Evolutionary conservation across 2,113 vertebrate species (phyloP).

Genomic region (Sigmodon hispidus): DNA sequence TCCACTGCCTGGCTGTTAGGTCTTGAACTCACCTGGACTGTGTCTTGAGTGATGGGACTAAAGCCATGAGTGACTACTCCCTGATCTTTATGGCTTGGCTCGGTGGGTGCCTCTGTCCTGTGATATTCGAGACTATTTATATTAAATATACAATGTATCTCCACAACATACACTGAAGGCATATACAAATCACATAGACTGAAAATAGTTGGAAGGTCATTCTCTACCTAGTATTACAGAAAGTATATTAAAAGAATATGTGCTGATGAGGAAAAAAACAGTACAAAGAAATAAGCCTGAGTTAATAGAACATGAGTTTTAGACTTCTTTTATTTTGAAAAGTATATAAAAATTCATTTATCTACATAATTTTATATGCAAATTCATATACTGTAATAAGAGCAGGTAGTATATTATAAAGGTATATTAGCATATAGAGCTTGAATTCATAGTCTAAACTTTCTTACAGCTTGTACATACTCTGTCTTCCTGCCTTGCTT

Average conservation of each 20-base stretch:
- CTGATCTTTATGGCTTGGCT: too few relatives aligned
- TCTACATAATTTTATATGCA: not conserved
- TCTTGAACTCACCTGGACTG: too few relatives aligned
- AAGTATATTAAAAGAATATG: not conserved
- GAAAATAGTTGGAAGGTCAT: not conserved
- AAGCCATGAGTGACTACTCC: too few relatives aligned
- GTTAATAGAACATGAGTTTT: not conserved
- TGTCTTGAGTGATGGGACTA: too few relatives aligned
- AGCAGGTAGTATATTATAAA: not conserved
- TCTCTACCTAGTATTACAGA: not conserved
- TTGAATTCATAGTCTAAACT: not conserved
- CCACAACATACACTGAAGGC: not conserved
- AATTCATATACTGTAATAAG: not conserved
- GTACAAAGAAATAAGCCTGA: not conserved
- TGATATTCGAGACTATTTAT: too few relatives aligned
- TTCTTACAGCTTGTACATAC: not conserved
- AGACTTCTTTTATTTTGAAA: not conserved
- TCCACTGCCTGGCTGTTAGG: too few relatives aligned
- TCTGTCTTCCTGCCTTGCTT: not conserved
- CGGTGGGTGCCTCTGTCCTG: too few relatives aligned
- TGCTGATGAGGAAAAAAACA: not conserved
- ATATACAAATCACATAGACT: not conserved
- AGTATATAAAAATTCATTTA: not conserved
- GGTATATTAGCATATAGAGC: not conserved
- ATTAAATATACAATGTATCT: too few relatives aligned